Evolutionary conservation across 2,888 invertebrate species (phyloP), one percentile per base, ranked within the genome.

Genomic region (Melieria picta): DNA sequence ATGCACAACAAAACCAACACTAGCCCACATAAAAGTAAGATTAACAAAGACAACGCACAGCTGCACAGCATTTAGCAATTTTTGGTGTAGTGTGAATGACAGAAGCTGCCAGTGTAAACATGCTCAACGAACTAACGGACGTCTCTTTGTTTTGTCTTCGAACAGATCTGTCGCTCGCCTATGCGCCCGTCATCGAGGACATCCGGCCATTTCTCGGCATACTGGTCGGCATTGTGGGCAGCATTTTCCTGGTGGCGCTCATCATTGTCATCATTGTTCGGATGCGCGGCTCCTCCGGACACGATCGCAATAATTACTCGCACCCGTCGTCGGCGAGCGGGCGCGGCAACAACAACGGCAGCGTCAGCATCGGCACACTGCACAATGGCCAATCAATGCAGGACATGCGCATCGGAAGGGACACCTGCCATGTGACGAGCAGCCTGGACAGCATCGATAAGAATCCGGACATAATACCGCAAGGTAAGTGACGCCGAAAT

Each of bases 181-280:
- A 89, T 77, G 88, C 82, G 60, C 87, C 87, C 72, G 86, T 86
- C 72, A 88, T 89, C 75, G 88, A 89, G 79, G 88, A 89, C 79
- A 89, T 89, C 81, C 89, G 89, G 76, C 89, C 89, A 69, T 88
- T 89, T 78, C 82, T 89, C 69, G 89, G 89, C 65, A 88, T 89
- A 55, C 82, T 89, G 77, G 86, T 89, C 64, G 89, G 89, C 68
- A 87, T 89, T 77, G 88, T 89, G 69, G 88, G 88, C 72, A 89
- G 89, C 67, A 86, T 89, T 72, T 87, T 89, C 68, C 81, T 89
- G 73, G 88, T 89, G 72, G 89, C 89, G 16, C 84, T 89, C 76
- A 84, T 87, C 77, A 87, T 87, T 78, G 89, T 89, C 67, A 84
- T 89, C 64, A 87, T 89, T 79, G 89, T 89, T 78, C 85, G 89